Conservation (phyloP, 2,888 invertebrate genomes). For the Leptura quadrifasciata region DNA sequence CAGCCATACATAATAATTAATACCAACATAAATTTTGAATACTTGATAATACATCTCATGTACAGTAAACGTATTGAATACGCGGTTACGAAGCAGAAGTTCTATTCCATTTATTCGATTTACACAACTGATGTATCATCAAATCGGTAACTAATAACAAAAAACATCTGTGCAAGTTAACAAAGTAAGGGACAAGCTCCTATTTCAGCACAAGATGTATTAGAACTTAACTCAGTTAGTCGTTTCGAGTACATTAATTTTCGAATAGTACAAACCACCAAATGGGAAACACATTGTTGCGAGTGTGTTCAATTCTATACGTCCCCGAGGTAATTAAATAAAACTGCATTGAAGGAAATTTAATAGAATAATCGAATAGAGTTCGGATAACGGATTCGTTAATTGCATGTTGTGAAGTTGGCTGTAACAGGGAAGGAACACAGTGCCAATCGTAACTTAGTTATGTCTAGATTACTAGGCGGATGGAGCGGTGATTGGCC, state of each 20-base stretch:
- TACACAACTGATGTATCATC: no score
- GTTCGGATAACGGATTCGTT: conserved; percentile 46
- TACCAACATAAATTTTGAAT: no score
- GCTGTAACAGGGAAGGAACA: conserved; percentile 45
- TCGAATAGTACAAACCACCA: neutral
- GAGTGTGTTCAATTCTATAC: neutral
- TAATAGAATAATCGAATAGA: conserved; percentile 44
- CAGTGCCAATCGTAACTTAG: conserved; percentile 44
- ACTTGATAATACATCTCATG: no score
- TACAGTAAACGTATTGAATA: no score
- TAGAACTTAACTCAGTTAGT: conserved; percentile 1
- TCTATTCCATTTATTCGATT: no score
- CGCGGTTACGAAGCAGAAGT: no score
- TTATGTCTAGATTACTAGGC: conserved; percentile 36
- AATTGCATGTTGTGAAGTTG: conserved; percentile 45
- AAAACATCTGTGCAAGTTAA: no score
- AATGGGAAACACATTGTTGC: conserved; percentile 4
- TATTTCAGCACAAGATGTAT: neutral
- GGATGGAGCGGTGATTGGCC: conserved; percentile 41
- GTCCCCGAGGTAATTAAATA: conserved; percentile 23
- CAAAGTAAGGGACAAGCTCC: neutral
- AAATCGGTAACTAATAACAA: no score
- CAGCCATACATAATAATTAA: no score
- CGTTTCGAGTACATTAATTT: neutral
- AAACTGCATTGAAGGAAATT: conserved; percentile 35